Conservation (phyloP, 2,888 invertebrate genomes). For the Psylliodes chrysocephalus region DNA sequence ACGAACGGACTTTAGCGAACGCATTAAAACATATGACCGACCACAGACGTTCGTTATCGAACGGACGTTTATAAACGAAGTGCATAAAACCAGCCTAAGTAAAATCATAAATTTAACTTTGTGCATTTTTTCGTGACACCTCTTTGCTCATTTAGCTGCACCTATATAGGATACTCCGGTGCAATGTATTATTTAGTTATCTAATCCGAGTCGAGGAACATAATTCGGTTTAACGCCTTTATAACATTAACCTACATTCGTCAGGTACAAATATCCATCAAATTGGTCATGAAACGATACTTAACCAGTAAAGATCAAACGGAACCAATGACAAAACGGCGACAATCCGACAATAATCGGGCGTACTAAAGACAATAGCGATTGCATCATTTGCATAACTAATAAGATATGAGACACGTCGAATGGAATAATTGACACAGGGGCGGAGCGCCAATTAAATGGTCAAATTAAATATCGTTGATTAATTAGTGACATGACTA, state of each 20-base stretch:
- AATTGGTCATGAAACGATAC: constrained; percentile 2
- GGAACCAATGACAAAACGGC: constrained; percentile 21
- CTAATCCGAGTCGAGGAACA: background rate
- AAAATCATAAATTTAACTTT: background rate
- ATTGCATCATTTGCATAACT: constrained; percentile 35
- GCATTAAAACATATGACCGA: too few relatives aligned
- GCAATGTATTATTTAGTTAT: background rate
- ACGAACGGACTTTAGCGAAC: too few relatives aligned
- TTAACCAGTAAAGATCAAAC: constrained; percentile 15
- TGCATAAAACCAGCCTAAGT: too few relatives aligned
- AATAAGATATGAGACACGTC: constrained; percentile 33
- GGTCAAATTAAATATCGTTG: background rate
- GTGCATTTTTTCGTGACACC: background rate
- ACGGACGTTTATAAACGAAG: too few relatives aligned
- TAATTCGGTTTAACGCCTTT: background rate
- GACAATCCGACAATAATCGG: constrained; percentile 26
- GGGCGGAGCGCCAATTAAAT: background rate
- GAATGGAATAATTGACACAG: constrained; percentile 15
- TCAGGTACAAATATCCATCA: background rate
- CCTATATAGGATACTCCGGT: background rate
- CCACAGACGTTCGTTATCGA: too few relatives aligned
- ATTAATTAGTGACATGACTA: background rate
- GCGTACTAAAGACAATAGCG: constrained; percentile 33
- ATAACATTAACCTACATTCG: constrained; percentile 1
- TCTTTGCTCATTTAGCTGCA: background rate